Conservation (phyloP, 2,888 invertebrate genomes). For the Koerneria pararmatus region DNA sequence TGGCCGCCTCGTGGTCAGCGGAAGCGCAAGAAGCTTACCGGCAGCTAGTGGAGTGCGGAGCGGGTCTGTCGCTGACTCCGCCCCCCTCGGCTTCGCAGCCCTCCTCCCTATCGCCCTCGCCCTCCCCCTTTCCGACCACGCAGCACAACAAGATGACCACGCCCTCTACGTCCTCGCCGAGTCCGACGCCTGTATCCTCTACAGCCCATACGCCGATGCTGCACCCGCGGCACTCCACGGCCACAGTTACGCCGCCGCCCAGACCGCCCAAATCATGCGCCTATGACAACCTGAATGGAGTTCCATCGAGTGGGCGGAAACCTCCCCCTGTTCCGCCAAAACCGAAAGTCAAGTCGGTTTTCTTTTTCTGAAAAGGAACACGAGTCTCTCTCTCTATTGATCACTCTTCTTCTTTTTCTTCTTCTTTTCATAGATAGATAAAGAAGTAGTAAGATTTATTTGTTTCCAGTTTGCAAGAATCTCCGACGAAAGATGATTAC, state of each 20-base stretch:
- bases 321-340: conserved; percentile 54
- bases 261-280: conserved; percentile 18
- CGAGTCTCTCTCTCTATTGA: not conserved
- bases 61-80: conserved; percentile 1
- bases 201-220: conserved; percentile 10
- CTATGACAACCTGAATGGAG: conserved; percentile 22
- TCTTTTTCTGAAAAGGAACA: not conserved
- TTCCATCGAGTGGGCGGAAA: conserved; percentile 22
- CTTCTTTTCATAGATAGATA: not conserved
- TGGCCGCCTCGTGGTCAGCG: conserved; percentile 22
- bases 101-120: conserved; percentile 8
- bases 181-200: not conserved
- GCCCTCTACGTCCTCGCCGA: too few relatives aligned
- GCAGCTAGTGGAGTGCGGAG: conserved; percentile 73
- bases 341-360: conserved; percentile 46
- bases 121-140: not conserved
- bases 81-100: conserved; percentile 14
- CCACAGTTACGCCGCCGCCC: conserved; percentile 11
- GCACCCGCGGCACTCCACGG: conserved; percentile 5
- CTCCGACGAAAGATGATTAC: not conserved
- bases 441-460: not conserved
- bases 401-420: not conserved
- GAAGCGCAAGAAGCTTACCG: conserved; percentile 80
- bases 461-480: not conserved
- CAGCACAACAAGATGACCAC: not conserved